Base-by-base conservation (phyloP, 2,797 vertebrate species). In the Crenichthys baileyi region DNA sequence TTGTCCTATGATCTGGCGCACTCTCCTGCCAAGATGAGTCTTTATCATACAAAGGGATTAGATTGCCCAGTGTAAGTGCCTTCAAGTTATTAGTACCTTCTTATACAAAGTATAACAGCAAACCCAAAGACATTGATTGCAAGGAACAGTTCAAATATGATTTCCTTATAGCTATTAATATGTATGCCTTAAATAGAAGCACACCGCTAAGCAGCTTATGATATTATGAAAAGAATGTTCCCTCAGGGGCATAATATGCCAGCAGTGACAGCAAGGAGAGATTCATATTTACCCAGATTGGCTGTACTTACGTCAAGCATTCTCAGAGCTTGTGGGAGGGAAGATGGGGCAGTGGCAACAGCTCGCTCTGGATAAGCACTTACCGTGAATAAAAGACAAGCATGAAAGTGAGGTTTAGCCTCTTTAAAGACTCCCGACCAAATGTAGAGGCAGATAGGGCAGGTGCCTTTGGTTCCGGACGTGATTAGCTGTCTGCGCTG, bases 101-200 rank as follows among this genome's bases (percentile, higher is more conserved):
- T 96, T 96, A 96, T 95, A 95, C 94, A 95, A 94, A 96, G 95
- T 96, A 94, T 93, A 96, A 96, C 95, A 96, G 95, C 95, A 95
- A 96, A 96, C 94, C 95, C 91, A 94, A 95, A 95, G 95, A 96
- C 95, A 95, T 91, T 96, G 95, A 96, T 96, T 96, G 95, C 95
- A 94, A 92, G 93, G 95, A 96, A 96, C 94, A 96, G 95, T 96
- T 96, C 90, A 95, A 96, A 96, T 96, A 96, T 96, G 95, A 96
- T 96, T 96, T 96, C 94, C 95, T 96, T 96, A 96, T 96, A 96
- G 96, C 96, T 96, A 96, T 96, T 96, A 96, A 96, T 96, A 96
- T 96, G 96, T 96, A 96, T 96, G 95, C 96, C 95, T 96, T 96
- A 96, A 96, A 96, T 96, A 96, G 96, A 96, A 96, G 95, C 96